phyloP scores from a whole-genome alignment of 2,888 invertebrate species.

The Nymphalis urticae region DNA sequence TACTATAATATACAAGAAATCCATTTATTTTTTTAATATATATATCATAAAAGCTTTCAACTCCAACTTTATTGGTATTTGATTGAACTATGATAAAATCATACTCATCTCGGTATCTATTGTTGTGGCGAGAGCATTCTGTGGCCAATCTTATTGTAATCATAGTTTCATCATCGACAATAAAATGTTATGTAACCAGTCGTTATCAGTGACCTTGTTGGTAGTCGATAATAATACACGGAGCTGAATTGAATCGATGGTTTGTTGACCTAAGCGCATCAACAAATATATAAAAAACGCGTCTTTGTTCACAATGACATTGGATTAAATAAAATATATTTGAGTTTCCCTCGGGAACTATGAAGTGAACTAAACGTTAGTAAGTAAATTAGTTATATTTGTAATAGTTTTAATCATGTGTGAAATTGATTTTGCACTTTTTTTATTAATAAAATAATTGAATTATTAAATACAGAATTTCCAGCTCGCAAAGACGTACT shows the following conservation, averaged over 20 bases:
- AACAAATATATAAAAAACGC: not conserved
- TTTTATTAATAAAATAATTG: no score
- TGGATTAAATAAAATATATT: not conserved
- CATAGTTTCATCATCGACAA: slow-evolving; percentile 35
- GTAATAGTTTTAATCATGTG: no score
- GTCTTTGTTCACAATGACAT: not conserved
- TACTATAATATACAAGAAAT: slow-evolving; percentile 2
- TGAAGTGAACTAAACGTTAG: no score
- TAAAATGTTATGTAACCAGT: slow-evolving; percentile 34
- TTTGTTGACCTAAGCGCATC: slow-evolving; percentile 30
- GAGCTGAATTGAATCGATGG: slow-evolving; percentile 25
- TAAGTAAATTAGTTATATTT: no score
- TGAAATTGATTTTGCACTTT: no score
- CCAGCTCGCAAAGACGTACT: not conserved
- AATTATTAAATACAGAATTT: not conserved
- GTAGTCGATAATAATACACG: slow-evolving; percentile 32
- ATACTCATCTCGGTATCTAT: slow-evolving; percentile 36
- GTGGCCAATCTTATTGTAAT: slow-evolving; percentile 29
- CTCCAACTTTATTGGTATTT: slow-evolving; percentile 41
- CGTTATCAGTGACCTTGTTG: slow-evolving; percentile 38
- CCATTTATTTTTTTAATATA: slow-evolving; percentile 13
- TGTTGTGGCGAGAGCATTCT: slow-evolving; percentile 33
- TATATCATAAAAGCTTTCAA: slow-evolving; percentile 1
- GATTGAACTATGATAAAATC: slow-evolving; percentile 50
- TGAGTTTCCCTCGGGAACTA: no score